Evolutionary conservation across 2,113 vertebrate species (phyloP), one percentile per base, ranked within the genome.

Genomic region (Dendropsophus ebraccatus): DNA sequence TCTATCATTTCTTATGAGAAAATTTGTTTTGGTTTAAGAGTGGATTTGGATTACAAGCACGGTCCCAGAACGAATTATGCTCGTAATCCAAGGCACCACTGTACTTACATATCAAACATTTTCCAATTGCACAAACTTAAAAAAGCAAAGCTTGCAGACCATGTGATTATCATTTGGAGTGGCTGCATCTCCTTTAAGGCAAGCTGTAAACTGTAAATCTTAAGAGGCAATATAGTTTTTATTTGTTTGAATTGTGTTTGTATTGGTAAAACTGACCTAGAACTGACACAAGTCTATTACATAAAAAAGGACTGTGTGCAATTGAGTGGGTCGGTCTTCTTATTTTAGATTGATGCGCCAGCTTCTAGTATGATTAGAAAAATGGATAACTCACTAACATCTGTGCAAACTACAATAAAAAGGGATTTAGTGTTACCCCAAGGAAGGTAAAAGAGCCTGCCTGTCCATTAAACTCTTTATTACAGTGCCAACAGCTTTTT

Each of bases 401-500:
- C 96, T 96, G 98, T 97, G 96, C 95, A 95, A 96, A 96, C 94
- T 96, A 97, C 96, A 97, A 97, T 98, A 97, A 97, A 97, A 96
- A 97, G 96, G 96, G 96, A 97, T 97, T 97, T 97, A 97, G 96
- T 96, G 96, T 96, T 96, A 96, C 96, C 97, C 97, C 93, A 96
- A 94, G 96, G 96, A 97, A 96, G 97, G 95, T 94, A 94, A 94
- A 95, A 95, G 95, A 97, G 96, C 94, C 96, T 96, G 96, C 96
- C 96, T 98, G 97, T 98, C 97, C 98, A 99, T 98, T 99, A 98
- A 96, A 96, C 95, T 95, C 96, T 99, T 99, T 99, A 99, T 99
- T 98, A 98, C 97, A 97, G 95, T 91, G 97, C 97, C 97, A 94
- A 96, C 95, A 98, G 97, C 96, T 94, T 94, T 94, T 92, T 95